Evolutionary conservation across 2,888 invertebrate species (phyloP).

Genomic region (Tridacna gigas): DNA sequence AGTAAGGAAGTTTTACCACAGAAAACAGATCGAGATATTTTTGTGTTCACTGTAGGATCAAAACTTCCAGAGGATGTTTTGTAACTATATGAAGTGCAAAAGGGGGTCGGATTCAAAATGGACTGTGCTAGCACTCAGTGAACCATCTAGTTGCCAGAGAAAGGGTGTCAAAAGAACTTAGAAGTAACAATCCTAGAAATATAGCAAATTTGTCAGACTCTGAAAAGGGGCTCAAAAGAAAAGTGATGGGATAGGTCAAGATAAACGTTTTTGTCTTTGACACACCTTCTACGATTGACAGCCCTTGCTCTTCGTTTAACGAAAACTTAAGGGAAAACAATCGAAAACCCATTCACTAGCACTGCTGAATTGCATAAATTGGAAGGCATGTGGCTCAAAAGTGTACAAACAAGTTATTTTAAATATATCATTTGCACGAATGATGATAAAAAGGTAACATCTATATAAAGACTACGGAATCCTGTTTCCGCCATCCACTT

Average conservation of each 20-base stretch:
- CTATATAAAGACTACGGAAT: too few relatives aligned
- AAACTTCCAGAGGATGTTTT: conserved; percentile 13
- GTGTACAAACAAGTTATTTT: too few relatives aligned
- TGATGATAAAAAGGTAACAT: too few relatives aligned
- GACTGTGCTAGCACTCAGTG: neutral
- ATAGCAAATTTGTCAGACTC: neutral
- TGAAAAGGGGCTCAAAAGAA: neutral
- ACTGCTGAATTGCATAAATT: too few relatives aligned
- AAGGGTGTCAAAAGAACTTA: neutral
- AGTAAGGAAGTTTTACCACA: conserved; percentile 4
- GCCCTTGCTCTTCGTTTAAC: too few relatives aligned
- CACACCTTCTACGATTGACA: too few relatives aligned
- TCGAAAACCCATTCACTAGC: too few relatives aligned
- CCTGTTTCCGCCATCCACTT: too few relatives aligned
- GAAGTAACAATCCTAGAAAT: neutral
- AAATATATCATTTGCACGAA: too few relatives aligned
- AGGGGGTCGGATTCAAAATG: conserved; percentile 21
- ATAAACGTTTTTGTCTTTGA: neutral
- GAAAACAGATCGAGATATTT: neutral
- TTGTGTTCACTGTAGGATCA: conserved; percentile 6
- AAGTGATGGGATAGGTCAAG: neutral
- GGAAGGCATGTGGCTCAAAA: too few relatives aligned
- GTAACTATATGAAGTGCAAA: conserved; percentile 2
- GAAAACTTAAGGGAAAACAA: too few relatives aligned
- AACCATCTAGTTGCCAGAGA: neutral